Conservation (phyloP, 2,797 vertebrate species). For the Buphagus erythrorhynchus region DNA sequence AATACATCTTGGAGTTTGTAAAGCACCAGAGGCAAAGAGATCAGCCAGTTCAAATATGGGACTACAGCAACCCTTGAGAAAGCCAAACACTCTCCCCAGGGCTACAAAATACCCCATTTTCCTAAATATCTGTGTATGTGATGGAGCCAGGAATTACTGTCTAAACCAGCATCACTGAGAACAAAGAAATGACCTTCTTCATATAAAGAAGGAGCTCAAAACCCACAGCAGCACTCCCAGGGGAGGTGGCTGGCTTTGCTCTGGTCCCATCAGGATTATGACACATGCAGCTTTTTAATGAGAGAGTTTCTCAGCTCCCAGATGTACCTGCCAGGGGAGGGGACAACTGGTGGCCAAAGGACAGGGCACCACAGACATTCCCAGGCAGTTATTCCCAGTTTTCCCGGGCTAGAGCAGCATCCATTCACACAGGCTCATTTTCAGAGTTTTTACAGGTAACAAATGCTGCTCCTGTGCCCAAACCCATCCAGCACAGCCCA, state of each 20-base stretch:
- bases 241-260: not conserved
- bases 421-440: not conserved
- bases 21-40: not conserved
- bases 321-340: not conserved
- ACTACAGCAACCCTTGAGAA: not conserved
- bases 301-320: not conserved
- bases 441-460: not conserved
- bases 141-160: not conserved
- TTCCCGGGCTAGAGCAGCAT: not conserved
- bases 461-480: accelerated
- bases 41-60: not conserved
- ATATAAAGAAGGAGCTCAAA: not conserved
- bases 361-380: accelerated
- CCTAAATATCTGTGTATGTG: not conserved
- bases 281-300: conserved; percentile 1
- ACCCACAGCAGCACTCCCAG: not conserved
- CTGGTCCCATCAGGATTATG: not conserved
- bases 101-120: not conserved
- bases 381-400: not conserved
- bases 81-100: not conserved
- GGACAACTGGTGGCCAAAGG: not conserved
- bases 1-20: not conserved
- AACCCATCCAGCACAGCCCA: not conserved
- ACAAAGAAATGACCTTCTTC: conserved; percentile 2
- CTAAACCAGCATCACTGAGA: not conserved